phyloP scores from a whole-genome alignment of 2,113 vertebrate genomes.

The Dolichotis patagonum region DNA sequence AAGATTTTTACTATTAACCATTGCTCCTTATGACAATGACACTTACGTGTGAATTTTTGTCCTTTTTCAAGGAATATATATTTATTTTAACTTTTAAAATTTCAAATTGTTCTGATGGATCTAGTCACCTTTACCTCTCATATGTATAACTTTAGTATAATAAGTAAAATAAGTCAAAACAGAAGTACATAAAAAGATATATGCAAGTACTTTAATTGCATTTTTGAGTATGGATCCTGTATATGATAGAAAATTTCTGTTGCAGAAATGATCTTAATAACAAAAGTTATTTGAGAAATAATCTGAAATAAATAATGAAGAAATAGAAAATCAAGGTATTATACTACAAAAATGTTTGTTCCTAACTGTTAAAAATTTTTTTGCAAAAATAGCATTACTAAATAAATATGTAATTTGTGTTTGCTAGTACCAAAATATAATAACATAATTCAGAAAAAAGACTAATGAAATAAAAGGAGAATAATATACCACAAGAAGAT shows the following conservation, averaged over 20 bases:
- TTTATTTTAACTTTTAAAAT: not conserved
- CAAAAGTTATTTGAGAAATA: not conserved
- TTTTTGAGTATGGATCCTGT: not conserved
- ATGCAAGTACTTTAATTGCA: not conserved
- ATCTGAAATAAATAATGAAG: not conserved
- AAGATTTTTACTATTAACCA: not conserved
- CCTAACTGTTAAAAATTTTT: not conserved
- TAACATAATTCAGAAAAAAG: not conserved
- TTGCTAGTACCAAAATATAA: not conserved
- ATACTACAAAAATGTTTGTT: not conserved
- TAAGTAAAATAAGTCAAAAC: not conserved
- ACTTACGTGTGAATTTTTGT: not conserved
- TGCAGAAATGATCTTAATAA: not conserved
- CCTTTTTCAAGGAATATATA: not conserved
- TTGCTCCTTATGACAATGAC: not conserved
- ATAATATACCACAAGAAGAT: not conserved
- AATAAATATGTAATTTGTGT: not conserved
- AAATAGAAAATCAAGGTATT: not conserved
- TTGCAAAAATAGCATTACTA: not conserved
- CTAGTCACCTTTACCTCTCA: not conserved
- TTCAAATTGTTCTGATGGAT: not conserved
- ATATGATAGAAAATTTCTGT: not conserved
- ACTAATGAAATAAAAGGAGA: not conserved
- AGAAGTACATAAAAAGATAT: not conserved
- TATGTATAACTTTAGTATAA: not conserved